Base-by-base conservation (phyloP, 1,140 invertebrate genomes). In the Notospermus geniculatus region DNA sequence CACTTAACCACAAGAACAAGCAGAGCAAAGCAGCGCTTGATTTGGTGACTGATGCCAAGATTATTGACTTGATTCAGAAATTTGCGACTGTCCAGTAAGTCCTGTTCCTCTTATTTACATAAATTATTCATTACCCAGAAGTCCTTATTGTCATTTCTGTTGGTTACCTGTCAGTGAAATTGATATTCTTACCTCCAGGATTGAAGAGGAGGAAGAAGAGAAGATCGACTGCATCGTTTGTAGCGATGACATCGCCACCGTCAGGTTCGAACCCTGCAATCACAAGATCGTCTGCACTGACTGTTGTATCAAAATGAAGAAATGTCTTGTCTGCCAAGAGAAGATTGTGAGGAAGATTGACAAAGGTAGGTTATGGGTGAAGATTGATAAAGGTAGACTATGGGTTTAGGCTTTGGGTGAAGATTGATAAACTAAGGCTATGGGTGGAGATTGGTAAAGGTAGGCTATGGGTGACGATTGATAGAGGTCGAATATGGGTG, bases 291-390 rank as follows among this genome's bases (percentile, higher is more conserved):
- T 87, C 1, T 93, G 91, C 74, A 85, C 86, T 67, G 90, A 91
- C 59, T 93, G 91, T 77, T 87, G 87, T 54, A 78, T 86, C 17
- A 83, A 89, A 32, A 90, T 92, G 86, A 92, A 91, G 74, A 91
- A 90, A 77, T 92, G 90, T 77, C 75, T 91, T 23, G 80, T 84
- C 32, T 92, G 91, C 74, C 85, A 87, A 32, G 75, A 81, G 28
- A 65, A 81, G 4, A 88, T 91, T 32, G 81, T 84, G 55, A 81
- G 80, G 56, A 83, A 87, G 53, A 67, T 68, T 46, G 64, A 63
- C 22, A 53, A 57, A 69, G 75, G 75, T 77, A 63, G 54, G 54
- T 19, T 27, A 5, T 50, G 46, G 5, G n/a, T 23, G 9, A n/a
- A 50, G 4, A 7, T 27, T 50, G 46, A 50, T 5, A 23, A 23